Evolutionary conservation across 2,888 invertebrate genomes (phyloP).

Genomic region (Stenoptilia bipunctidactyla): DNA sequence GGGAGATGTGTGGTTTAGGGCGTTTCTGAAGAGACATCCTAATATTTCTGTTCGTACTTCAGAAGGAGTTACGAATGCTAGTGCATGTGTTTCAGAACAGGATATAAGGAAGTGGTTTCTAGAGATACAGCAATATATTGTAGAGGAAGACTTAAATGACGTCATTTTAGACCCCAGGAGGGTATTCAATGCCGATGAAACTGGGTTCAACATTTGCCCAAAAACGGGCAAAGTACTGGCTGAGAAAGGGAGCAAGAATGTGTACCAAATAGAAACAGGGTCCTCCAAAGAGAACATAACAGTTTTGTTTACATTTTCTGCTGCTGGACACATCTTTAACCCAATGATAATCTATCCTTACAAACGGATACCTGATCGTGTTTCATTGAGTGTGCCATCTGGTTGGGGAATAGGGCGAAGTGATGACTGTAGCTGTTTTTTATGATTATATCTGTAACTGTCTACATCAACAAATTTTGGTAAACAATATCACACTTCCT

Average conservation of each 20-base stretch:
- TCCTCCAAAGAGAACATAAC: not conserved
- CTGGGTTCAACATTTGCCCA: too few species aligned
- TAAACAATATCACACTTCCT: not conserved
- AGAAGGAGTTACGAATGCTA: constrained; percentile 4
- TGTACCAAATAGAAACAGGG: too few species aligned
- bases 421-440: not conserved
- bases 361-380: not conserved
- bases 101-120: too few species aligned
- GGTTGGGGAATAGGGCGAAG: not conserved
- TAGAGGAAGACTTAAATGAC: too few species aligned
- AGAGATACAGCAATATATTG: too few species aligned
- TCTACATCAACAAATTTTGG: not conserved
- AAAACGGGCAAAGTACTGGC: too few species aligned
- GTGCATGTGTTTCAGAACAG: too few species aligned
- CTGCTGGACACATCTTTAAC: not conserved
- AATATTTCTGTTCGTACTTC: too few species aligned
- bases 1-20: constrained; percentile 16
- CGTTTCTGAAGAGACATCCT: not conserved
- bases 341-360: not conserved
- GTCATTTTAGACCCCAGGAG: too few species aligned
- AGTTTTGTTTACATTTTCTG: not conserved
- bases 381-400: not conserved
- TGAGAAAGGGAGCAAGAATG: too few species aligned
- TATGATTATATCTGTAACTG: not conserved
- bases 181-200: too few species aligned